phyloP scores from a whole-genome alignment of 1,140 invertebrate species.

The Hyphantria cunea region DNA sequence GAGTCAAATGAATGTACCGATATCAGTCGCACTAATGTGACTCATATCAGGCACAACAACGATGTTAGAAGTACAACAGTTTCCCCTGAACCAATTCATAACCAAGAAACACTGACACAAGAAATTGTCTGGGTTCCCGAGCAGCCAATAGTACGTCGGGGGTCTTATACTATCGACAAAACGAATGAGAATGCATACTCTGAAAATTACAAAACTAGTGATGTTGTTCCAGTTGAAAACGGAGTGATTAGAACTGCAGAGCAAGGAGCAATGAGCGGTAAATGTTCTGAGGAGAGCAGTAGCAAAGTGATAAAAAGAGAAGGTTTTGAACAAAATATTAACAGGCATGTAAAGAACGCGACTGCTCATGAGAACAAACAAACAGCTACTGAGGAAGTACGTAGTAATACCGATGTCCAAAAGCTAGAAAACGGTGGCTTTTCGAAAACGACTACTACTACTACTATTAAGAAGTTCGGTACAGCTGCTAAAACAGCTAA shows the following conservation, averaged over 20 bases:
- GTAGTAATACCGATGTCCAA: slow-evolving; percentile 60
- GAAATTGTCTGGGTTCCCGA: slow-evolving; percentile 76
- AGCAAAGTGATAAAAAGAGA: slow-evolving; percentile 56
- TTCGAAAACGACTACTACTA: slow-evolving; percentile 67
- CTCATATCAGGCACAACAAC: slow-evolving; percentile 58
- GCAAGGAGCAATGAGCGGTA: slow-evolving; percentile 56
- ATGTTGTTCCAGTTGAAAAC: slow-evolving; percentile 63
- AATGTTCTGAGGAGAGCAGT: slow-evolving; percentile 49
- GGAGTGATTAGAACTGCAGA: slow-evolving; percentile 53
- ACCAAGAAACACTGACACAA: slow-evolving; percentile 59
- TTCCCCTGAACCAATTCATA: slow-evolving; percentile 61
- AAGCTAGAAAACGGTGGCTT: slow-evolving; percentile 67
- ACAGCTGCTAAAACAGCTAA: slow-evolving; percentile 64
- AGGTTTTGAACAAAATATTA: slow-evolving; percentile 60
- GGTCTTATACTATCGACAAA: slow-evolving; percentile 73
- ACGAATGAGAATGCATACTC: slow-evolving; percentile 51
- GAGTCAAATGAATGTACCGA: slow-evolving; percentile 36
- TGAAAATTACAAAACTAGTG: slow-evolving; percentile 62
- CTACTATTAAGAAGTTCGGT: slow-evolving; percentile 66
- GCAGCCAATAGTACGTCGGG: slow-evolving; percentile 51
- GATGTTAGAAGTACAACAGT: slow-evolving; percentile 61
- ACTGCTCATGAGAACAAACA: slow-evolving; percentile 62
- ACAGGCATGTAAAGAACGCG: slow-evolving; percentile 56
- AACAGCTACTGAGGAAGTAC: slow-evolving; percentile 61
- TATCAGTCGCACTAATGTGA: slow-evolving; percentile 50